Conservation (phyloP, 2,888 invertebrate species). For the Plagodis dolabraria region DNA sequence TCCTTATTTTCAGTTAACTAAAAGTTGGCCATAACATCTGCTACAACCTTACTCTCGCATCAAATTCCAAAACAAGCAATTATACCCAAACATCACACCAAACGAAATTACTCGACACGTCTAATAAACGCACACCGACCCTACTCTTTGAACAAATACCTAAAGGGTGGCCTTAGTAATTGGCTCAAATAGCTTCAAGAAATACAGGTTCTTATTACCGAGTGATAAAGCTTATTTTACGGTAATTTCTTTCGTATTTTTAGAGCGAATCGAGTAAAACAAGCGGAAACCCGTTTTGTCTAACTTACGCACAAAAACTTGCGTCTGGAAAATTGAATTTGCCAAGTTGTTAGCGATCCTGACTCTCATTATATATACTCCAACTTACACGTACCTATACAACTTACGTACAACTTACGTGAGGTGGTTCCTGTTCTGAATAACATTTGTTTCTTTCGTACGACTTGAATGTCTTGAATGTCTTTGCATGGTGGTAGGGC, state of each 20-base stretch:
- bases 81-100: conserved; percentile 14
- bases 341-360: conserved; percentile 12
- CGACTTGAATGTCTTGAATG: no score
- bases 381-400: no score
- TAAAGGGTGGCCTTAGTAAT: conserved; percentile 25
- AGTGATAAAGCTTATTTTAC: conserved; percentile 10
- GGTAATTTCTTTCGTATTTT: neutral
- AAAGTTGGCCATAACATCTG: conserved; percentile 3
- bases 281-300: conserved; percentile 23
- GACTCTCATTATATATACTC: neutral
- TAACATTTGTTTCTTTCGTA: no score
- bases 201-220: conserved; percentile 7
- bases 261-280: conserved; percentile 8
- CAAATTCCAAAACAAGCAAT: conserved; percentile 17
- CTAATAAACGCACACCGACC: conserved; percentile 32
- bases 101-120: conserved; percentile 28
- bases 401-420: no score
- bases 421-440: no score
- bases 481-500: no score
- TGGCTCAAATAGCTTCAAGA: conserved; percentile 11
- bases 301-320: conserved; percentile 22
- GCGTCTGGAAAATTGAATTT: conserved; percentile 25
- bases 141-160: conserved; percentile 24
- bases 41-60: conserved; percentile 9
- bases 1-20: neutral